phyloP scores from a whole-genome alignment of 2,113 vertebrate species.

The Nanger granti region DNA sequence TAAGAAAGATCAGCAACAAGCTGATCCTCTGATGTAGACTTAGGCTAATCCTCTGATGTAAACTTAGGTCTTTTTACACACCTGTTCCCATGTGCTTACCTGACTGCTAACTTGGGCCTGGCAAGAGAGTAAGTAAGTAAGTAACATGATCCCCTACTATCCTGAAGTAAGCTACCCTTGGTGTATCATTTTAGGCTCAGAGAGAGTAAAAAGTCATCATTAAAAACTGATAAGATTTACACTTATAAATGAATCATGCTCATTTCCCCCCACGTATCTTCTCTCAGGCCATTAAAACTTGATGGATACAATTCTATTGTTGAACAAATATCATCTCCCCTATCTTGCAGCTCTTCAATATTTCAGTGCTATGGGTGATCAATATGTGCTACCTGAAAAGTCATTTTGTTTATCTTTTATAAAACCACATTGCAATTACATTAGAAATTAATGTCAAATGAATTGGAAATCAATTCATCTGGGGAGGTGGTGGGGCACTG shows the following conservation, averaged over 20 bases:
- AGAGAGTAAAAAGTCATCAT: neutral
- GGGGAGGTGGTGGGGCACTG: rapidly evolving
- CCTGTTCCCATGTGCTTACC: neutral
- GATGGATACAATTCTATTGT: neutral
- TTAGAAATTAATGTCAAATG: slow-evolving; percentile 8
- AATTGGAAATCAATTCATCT: slow-evolving; percentile 27
- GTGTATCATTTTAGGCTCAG: neutral
- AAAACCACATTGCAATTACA: neutral
- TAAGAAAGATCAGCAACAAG: neutral
- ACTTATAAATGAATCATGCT: neutral
- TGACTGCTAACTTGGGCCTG: neutral
- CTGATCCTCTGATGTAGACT: neutral
- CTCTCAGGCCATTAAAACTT: slow-evolving; percentile 24
- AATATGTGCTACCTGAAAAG: neutral
- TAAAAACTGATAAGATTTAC: neutral
- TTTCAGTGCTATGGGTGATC: slow-evolving; percentile 14
- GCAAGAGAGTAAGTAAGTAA: no score
- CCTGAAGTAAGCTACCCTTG: neutral
- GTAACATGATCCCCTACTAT: neutral
- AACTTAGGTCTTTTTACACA: neutral
- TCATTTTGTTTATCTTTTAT: slow-evolving; percentile 22
- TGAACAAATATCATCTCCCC: slow-evolving; percentile 37
- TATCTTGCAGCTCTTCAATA: neutral
- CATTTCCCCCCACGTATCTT: neutral
- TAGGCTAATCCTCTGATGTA: neutral